Conservation (phyloP, 2,888 invertebrate genomes). For the Xestobium rufovillosum region DNA sequence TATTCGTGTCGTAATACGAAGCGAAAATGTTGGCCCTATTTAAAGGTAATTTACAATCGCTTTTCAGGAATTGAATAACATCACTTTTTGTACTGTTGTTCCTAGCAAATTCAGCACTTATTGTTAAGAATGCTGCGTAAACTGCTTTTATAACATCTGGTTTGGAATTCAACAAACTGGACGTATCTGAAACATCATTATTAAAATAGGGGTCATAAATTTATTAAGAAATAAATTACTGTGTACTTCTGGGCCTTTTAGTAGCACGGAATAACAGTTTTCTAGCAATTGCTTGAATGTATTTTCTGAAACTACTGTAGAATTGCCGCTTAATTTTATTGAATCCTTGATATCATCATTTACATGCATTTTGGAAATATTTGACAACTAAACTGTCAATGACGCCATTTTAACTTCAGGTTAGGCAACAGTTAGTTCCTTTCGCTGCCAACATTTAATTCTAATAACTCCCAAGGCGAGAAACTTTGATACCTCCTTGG, state of each 20-base stretch:
- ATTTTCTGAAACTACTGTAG: constrained; percentile 26
- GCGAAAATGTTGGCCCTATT: constrained; percentile 27
- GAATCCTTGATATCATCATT: constrained; percentile 25
- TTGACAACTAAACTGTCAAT: too few relatives aligned
- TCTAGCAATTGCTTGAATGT: constrained; percentile 30
- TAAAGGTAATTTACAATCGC: constrained; percentile 30
- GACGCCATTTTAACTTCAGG: too few relatives aligned
- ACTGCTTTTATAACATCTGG: constrained; percentile 37
- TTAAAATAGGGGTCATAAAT: neutral
- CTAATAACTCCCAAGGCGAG: too few relatives aligned
- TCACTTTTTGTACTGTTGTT: constrained; percentile 29
- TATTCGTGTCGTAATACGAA: constrained; percentile 32
- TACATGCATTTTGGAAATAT: constrained; percentile 25
- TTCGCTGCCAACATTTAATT: too few relatives aligned
- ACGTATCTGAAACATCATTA: constrained; percentile 29
- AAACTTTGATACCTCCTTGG: too few relatives aligned
- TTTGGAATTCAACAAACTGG: constrained; percentile 32
- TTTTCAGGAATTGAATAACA: constrained; percentile 26
- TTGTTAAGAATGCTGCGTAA: constrained; percentile 33
- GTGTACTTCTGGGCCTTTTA: constrained; percentile 26
- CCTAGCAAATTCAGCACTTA: constrained; percentile 33
- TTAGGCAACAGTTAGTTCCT: too few relatives aligned
- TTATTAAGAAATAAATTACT: constrained; percentile 23
- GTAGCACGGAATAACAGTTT: constrained; percentile 30
- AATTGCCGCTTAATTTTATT: constrained; percentile 25